These are phyloP conservation scores for Calliopum simillimum DNA, from an alignment of 2,888 invertebrate genomes.

Conservation along the genomic window DNA sequence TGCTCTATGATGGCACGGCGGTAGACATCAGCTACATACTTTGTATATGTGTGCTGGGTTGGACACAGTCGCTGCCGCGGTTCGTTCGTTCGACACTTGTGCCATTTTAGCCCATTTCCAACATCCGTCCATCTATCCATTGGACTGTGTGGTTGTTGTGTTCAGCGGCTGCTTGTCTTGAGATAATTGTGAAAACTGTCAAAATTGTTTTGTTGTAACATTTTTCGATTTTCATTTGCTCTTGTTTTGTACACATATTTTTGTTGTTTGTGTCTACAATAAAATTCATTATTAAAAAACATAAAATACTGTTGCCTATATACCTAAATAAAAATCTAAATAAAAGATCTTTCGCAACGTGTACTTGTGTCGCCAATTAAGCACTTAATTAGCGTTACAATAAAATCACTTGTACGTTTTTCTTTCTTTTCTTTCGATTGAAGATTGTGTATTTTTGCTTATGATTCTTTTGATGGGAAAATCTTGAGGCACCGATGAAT, in stretches of 20 bases:
- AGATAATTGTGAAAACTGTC: constrained; percentile 8
- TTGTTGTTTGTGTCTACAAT: constrained; percentile 10
- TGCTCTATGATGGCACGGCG: background rate
- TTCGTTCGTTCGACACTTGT: background rate
- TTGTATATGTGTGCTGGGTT: too few species aligned
- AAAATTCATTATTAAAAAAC: constrained; percentile 22
- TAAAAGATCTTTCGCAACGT: constrained; percentile 35
- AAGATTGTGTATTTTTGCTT: too few species aligned
- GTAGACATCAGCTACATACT: too few species aligned
- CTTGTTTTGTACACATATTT: background rate
- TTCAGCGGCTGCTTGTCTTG: too few species aligned
- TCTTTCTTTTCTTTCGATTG: too few species aligned
- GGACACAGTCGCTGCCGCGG: too few species aligned
- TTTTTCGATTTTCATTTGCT: constrained; percentile 8
- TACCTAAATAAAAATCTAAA: constrained; percentile 5
- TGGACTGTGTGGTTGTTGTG: background rate
- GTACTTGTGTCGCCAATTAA: constrained; percentile 51
- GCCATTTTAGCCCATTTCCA: constrained; percentile 13
- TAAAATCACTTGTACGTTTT: constrained; percentile 11
- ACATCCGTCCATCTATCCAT: constrained; percentile 8
- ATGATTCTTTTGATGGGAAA: too few species aligned
- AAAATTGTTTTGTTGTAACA: constrained; percentile 23
- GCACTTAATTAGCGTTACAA: constrained; percentile 51
- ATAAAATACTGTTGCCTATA: background rate
- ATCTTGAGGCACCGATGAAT: too few species aligned